Evolutionary conservation across 2,797 vertebrate genomes (phyloP).

Genomic region (Malurus leucopterus): DNA sequence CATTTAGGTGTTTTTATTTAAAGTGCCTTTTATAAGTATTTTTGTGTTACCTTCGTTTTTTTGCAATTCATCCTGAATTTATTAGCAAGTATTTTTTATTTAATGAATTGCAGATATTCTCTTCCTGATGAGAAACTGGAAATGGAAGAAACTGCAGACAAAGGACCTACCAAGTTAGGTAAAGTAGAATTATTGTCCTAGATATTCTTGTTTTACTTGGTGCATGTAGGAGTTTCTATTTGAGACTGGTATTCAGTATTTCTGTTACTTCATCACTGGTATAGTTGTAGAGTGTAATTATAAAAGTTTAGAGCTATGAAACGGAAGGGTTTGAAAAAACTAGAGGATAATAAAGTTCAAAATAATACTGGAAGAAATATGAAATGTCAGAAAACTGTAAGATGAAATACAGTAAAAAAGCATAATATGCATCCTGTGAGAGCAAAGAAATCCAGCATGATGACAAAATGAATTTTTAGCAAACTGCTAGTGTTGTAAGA

Average conservation of each 20-base stretch:
- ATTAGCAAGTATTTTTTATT: neutral
- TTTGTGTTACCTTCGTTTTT: neutral
- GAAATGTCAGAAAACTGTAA: neutral
- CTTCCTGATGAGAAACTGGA: conserved; percentile 74
- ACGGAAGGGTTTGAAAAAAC: neutral
- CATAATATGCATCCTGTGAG: neutral
- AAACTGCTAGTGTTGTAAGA: neutral
- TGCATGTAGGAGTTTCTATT: rapidly evolving
- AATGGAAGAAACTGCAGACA: conserved; percentile 66
- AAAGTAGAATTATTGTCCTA: neutral
- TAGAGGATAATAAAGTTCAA: neutral
- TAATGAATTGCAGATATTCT: conserved; percentile 64
- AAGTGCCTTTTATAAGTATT: neutral
- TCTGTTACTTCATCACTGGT: neutral
- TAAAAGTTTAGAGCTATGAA: neutral
- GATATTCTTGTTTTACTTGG: neutral
- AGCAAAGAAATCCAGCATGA: neutral
- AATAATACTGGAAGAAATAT: neutral
- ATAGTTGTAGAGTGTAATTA: neutral
- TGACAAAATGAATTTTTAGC: neutral
- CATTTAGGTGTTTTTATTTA: neutral
- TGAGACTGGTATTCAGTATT: neutral
- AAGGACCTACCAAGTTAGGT: conserved; percentile 72
- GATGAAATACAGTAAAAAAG: neutral
- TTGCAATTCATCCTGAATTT: neutral